Evolutionary conservation across 1,140 invertebrate genomes (phyloP).

Genomic region (Ctenoplectra terminalis): DNA sequence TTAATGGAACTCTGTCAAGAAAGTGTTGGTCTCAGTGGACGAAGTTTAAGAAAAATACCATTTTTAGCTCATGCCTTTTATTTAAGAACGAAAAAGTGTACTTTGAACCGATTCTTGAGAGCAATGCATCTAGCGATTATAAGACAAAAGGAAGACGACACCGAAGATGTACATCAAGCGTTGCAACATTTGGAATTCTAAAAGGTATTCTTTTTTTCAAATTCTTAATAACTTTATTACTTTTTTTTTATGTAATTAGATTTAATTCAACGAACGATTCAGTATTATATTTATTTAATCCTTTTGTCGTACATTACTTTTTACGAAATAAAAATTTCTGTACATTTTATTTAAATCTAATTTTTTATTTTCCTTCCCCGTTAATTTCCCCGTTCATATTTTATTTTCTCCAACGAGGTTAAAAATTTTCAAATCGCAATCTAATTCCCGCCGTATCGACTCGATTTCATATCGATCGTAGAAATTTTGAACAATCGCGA

Average conservation of each 20-base stretch:
- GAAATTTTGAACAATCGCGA: background rate
- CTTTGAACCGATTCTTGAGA: constrained; percentile 68
- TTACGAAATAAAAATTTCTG: background rate
- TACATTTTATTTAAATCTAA: background rate
- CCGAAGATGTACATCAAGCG: background rate
- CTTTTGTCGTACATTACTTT: background rate
- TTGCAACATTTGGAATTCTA: background rate
- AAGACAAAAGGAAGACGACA: constrained; percentile 66
- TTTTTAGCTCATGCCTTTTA: constrained; percentile 90
- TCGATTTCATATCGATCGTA: background rate
- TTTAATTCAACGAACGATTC: background rate
- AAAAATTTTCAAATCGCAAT: background rate
- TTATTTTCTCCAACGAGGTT: background rate
- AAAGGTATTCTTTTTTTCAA: background rate
- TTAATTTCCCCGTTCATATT: background rate
- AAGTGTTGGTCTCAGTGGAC: constrained; percentile 91
- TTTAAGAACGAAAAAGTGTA: constrained; percentile 56
- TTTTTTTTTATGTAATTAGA: constrained; percentile 8
- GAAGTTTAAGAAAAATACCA: constrained; percentile 93
- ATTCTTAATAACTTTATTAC: background rate
- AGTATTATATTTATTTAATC: constrained; percentile 35
- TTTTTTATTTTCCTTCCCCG: background rate
- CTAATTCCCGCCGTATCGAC: background rate
- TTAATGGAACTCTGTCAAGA: constrained; percentile 82
- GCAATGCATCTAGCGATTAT: constrained; percentile 75